phyloP scores from a whole-genome alignment of 2,888 invertebrate species.

The Drosophila mulleri region DNA sequence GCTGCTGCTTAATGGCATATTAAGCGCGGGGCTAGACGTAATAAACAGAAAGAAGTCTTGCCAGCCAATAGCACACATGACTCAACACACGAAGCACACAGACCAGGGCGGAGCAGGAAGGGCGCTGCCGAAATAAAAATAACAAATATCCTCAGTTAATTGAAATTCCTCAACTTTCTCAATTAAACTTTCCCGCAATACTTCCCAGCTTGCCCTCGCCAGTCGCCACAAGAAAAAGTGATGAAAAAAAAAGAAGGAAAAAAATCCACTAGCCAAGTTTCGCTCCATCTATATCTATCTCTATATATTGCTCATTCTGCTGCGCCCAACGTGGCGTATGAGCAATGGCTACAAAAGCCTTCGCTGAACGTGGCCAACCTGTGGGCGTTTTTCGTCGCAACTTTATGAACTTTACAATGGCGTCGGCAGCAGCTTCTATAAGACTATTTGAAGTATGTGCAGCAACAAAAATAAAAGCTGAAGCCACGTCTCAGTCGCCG shows the following conservation, averaged over 20 bases:
- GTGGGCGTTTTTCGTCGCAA: constrained; percentile 75
- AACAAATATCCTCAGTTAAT: constrained; percentile 84
- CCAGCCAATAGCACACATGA: constrained; percentile 74
- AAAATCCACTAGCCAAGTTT: constrained; percentile 48
- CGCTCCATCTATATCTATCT: constrained; percentile 36
- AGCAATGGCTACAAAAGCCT: constrained; percentile 67
- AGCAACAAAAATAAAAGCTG: constrained; percentile 44
- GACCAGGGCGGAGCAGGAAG: constrained; percentile 28
- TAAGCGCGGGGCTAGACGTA: constrained; percentile 43
- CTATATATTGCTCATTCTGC: constrained; percentile 9
- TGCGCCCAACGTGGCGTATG: constrained; percentile 67
- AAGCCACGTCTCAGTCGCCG: constrained; percentile 44
- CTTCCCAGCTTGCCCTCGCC: constrained; percentile 68
- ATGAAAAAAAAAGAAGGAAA: constrained; percentile 6
- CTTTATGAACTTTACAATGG: constrained; percentile 70
- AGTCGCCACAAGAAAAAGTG: constrained; percentile 30
- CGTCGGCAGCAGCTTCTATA: constrained; percentile 57
- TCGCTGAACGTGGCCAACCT: constrained; percentile 67
- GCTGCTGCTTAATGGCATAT: constrained; percentile 64
- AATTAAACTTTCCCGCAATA: constrained; percentile 84
- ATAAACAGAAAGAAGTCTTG: constrained; percentile 41
- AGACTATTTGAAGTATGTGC: constrained; percentile 77
- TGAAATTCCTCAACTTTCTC: constrained; percentile 85
- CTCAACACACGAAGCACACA: constrained; percentile 72
- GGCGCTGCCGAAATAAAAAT: constrained; percentile 72